Conservation (phyloP, 2,113 vertebrate species). For the Euleptes europaea region DNA sequence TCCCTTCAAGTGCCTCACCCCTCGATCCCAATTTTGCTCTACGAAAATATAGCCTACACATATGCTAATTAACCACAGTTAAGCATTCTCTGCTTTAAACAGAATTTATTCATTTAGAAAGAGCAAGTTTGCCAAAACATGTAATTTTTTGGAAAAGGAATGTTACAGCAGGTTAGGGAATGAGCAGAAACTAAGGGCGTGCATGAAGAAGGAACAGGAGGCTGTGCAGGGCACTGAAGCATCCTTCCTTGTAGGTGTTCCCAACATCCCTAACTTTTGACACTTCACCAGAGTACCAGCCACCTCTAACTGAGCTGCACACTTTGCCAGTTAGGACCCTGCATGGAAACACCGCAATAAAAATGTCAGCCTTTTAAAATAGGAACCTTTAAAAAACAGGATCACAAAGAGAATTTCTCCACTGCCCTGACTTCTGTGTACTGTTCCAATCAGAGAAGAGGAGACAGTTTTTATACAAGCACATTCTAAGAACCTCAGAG, state of each 20-base stretch:
- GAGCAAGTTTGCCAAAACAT: neutral
- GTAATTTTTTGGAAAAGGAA: neutral
- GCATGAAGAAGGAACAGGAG: neutral
- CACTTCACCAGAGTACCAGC: neutral
- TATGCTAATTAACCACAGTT: neutral
- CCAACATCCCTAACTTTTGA: neutral
- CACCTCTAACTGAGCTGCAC: neutral
- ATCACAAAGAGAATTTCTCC: neutral
- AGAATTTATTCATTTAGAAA: neutral
- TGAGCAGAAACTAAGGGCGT: neutral
- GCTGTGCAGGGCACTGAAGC: neutral
- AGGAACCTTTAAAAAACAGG: neutral
- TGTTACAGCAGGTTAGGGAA: neutral
- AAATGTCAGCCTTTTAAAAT: neutral
- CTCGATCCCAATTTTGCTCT: neutral
- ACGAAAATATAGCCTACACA: neutral
- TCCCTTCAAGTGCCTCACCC: neutral
- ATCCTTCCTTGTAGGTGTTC: neutral
- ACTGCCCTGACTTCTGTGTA: neutral
- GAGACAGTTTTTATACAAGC: neutral
- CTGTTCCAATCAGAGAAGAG: neutral
- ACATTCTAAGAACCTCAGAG: neutral
- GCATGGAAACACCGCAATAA: neutral
- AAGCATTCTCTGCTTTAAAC: neutral
- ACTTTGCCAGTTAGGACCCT: neutral